These are phyloP conservation scores for Acridotheres tristis DNA, from an alignment of 2,797 vertebrate species.

Conservation along the genomic window DNA sequence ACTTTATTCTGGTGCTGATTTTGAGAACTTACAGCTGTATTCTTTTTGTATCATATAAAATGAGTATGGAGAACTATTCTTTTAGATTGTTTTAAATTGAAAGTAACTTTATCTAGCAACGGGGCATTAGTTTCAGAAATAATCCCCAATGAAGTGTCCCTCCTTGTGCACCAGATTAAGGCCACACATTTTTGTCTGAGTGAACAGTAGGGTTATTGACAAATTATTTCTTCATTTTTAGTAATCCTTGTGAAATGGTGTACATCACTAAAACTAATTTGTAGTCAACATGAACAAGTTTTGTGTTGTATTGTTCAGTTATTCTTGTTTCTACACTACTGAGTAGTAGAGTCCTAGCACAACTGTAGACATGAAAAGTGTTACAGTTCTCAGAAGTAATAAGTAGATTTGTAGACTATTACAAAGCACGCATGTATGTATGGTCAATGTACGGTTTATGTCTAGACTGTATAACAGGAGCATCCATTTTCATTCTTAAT, in stretches of 20 bases:
- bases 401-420: background rate
- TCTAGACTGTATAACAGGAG: background rate
- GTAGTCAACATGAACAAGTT: background rate
- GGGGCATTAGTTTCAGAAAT: background rate
- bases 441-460: background rate
- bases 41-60: background rate
- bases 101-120: background rate
- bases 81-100: background rate
- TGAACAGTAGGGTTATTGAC: background rate
- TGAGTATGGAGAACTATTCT: background rate
- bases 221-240: background rate
- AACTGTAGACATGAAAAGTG: background rate
- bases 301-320: background rate
- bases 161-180: background rate
- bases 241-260: background rate
- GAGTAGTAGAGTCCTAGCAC: background rate
- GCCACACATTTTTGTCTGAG: background rate
- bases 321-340: background rate
- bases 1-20: slow-evolving; percentile 41
- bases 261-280: background rate
- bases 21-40: background rate
- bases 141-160: background rate
- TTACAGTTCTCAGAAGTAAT: background rate
- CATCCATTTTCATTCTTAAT: background rate
- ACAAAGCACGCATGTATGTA: background rate